Evolutionary conservation across 2,797 vertebrate genomes (phyloP), one percentile per base, ranked within the genome.

Genomic region (Cottoperca gobio): DNA sequence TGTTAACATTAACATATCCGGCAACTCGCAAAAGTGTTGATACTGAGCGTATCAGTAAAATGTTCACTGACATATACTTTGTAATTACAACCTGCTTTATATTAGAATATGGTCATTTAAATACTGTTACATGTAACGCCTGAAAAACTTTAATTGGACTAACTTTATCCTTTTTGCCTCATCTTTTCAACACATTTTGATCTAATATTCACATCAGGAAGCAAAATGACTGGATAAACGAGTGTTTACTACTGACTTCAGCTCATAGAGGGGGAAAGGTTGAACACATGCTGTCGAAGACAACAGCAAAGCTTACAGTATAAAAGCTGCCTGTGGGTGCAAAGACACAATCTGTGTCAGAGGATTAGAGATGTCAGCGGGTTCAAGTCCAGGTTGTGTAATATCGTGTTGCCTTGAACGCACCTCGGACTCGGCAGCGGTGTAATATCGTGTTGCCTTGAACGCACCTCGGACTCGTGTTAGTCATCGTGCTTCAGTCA

Each of bases 351-450:
- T 40, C 68, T 42, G 42, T 16, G 48, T 35, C 52, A n/a, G 39
- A 74, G 37, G 54, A 52, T 65, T 21, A 55, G 66, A 78, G 69
- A 65, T 57, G 78, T 74, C 70, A 53, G 21, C 0, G n/a, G 55
- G 80, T 85, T 82, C 74, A 82, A 19, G 40, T 58, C 11, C 3
- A 46, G 77, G 50, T 88, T 80, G 59, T 39, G 31, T 35, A 73
- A 60, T 11, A 52, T 74, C n/a, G 33, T 24, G 35, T 35, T 37
- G 31, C 65, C 61, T 73, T 63, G 67, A 66, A 78, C 33, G 31
- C 31, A 48, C 31, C 70, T 81, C 69, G 33, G 35, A 72, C 42
- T 73, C 57, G 1, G 16, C 66, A 40, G 35, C 24, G 39, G 10
- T 28, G 31, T 35, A 73, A 60, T 11, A 52, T 74, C n/a, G 33